These are phyloP conservation scores for Syrmaticus mikado DNA, from an alignment of 2,113 vertebrate genomes.

Conservation along the genomic window DNA sequence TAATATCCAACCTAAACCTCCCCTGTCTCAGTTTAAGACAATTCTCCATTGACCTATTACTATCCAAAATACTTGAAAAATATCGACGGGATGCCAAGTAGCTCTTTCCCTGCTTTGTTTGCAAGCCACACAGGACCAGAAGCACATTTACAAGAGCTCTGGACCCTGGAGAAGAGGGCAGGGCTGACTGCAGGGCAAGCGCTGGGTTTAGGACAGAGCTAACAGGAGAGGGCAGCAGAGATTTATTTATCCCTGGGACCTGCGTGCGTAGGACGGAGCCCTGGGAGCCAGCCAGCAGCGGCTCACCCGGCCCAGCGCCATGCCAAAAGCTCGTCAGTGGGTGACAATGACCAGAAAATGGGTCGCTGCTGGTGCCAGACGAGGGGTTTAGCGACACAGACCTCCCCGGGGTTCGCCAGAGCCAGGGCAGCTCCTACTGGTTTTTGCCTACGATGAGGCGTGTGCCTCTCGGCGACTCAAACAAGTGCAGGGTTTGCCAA, in stretches of 20 bases:
- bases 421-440: not conserved
- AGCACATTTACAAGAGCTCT: fast-evolving
- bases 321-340: not conserved
- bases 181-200: not conserved
- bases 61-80: not conserved
- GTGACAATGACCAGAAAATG: not conserved
- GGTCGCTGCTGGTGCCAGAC: not conserved
- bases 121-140: not conserved
- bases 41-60: too few species aligned
- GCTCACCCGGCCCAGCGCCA: not conserved
- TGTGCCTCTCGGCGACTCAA: not conserved
- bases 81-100: fast-evolving
- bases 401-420: not conserved
- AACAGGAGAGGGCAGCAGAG: slow-evolving; percentile 65
- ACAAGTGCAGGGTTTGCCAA: not conserved
- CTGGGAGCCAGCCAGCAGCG: not conserved
- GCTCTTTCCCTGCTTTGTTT: too few species aligned
- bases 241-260: not conserved
- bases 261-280: not conserved
- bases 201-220: not conserved
- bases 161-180: fast-evolving
- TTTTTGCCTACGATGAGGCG: not conserved
- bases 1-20: too few species aligned
- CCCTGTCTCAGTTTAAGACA: too few species aligned
- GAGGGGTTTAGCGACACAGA: not conserved